phyloP scores from a whole-genome alignment of 2,888 invertebrate genomes.

The Sthenelais limicola region DNA sequence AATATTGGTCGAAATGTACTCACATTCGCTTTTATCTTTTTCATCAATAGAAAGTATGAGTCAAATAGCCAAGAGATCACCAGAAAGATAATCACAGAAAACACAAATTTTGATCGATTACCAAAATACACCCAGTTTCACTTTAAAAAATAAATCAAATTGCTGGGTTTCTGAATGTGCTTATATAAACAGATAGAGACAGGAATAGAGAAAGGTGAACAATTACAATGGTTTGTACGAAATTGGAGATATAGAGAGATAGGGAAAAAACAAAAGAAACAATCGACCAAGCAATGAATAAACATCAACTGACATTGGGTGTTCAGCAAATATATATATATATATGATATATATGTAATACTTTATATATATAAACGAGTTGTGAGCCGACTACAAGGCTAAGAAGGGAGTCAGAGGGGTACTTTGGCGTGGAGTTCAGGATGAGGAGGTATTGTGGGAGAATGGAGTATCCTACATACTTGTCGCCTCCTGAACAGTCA shows the following conservation, averaged over 20 bases:
- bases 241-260: conserved; percentile 2
- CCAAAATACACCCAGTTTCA: no score
- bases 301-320: conserved; percentile 29
- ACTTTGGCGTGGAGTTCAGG: neutral
- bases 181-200: neutral
- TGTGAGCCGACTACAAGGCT: conserved; percentile 30
- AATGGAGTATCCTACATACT: conserved; percentile 49
- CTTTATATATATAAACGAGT: conserved; percentile 6
- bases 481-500: conserved; percentile 51
- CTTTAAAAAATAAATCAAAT: no score
- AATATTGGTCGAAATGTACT: no score
- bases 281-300: conserved; percentile 38
- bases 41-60: no score
- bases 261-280: neutral
- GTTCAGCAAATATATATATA: conserved; percentile 9
- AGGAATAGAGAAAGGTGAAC: neutral
- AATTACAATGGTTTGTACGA: conserved; percentile 3
- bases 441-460: conserved; percentile 31
- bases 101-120: no score
- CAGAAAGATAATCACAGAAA: no score
- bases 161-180: no score
- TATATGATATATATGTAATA: conserved; percentile 26
- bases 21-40: no score
- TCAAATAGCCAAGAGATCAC: no score
- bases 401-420: conserved; percentile 4